phyloP scores from a whole-genome alignment of 2,113 vertebrate species.

The Gasterosteus nipponicus region DNA sequence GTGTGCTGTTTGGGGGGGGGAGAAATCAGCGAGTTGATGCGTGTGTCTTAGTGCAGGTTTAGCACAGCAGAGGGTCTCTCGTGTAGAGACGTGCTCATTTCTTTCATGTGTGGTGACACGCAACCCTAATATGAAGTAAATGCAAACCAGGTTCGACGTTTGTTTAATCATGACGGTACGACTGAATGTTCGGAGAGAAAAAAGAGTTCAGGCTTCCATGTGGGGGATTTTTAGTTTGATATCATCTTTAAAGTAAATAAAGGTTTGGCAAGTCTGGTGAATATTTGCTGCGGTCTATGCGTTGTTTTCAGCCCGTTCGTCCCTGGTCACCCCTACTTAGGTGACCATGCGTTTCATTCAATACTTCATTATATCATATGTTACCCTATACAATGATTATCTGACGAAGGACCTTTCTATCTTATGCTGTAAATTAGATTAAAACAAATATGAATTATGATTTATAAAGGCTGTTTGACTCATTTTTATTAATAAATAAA shows the following conservation, averaged over 20 bases:
- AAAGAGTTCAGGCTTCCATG: neutral
- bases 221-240: neutral
- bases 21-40: slow-evolving; percentile 1
- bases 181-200: neutral
- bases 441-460: neutral
- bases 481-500: neutral
- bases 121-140: neutral
- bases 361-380: neutral
- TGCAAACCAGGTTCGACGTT: neutral
- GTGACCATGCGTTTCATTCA: no score
- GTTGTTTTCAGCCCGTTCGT: neutral
- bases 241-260: neutral
- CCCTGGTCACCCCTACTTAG: neutral
- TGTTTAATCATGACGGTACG: slow-evolving; percentile 12
- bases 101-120: neutral
- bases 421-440: neutral
- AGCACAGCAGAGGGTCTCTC: neutral
- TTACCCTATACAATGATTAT: neutral
- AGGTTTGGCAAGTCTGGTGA: neutral
- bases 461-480: slow-evolving; percentile 29
- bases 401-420: neutral
- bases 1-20: neutral
- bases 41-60: slow-evolving; percentile 12
- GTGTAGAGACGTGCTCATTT: neutral
- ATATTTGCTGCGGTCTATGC: neutral